phyloP scores from a whole-genome alignment of 2,797 vertebrate genomes.

The Anomalospiza imberbis region DNA sequence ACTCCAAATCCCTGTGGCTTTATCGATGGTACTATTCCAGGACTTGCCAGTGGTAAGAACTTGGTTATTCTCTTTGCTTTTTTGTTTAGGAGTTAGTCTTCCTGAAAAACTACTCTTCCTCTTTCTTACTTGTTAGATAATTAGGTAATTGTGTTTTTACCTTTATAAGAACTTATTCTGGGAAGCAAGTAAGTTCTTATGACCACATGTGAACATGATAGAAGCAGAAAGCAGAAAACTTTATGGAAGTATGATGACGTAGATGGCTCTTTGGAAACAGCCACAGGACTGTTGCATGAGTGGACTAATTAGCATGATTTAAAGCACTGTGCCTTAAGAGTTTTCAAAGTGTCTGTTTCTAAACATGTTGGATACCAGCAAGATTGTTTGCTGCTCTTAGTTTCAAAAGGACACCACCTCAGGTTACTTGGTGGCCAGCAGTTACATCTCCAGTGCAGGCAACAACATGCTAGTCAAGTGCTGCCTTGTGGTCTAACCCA shows the following conservation, averaged over 20 bases:
- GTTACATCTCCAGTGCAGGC: neutral
- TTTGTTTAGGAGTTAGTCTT: neutral
- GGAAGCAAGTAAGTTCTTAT: neutral
- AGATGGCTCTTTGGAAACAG: neutral
- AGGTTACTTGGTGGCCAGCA: neutral
- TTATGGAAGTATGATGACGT: neutral
- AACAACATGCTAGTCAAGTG: neutral
- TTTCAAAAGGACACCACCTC: neutral
- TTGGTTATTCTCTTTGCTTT: neutral
- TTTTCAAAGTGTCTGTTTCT: neutral
- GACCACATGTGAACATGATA: neutral
- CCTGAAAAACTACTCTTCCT: neutral
- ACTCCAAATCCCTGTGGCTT: constrained; percentile 81
- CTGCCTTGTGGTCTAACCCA: neutral
- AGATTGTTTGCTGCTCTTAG: neutral
- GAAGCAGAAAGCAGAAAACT: neutral
- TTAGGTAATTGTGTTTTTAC: neutral
- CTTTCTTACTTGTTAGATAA: neutral
- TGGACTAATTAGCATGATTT: neutral
- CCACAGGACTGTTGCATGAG: neutral
- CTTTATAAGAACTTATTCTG: neutral
- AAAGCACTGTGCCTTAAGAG: neutral
- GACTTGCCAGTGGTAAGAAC: constrained; percentile 85
- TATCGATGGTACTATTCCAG: constrained; percentile 91
- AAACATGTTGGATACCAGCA: neutral